phyloP scores from a whole-genome alignment of 2,113 vertebrate genomes.

The Brachyhypopomus gauderio region DNA sequence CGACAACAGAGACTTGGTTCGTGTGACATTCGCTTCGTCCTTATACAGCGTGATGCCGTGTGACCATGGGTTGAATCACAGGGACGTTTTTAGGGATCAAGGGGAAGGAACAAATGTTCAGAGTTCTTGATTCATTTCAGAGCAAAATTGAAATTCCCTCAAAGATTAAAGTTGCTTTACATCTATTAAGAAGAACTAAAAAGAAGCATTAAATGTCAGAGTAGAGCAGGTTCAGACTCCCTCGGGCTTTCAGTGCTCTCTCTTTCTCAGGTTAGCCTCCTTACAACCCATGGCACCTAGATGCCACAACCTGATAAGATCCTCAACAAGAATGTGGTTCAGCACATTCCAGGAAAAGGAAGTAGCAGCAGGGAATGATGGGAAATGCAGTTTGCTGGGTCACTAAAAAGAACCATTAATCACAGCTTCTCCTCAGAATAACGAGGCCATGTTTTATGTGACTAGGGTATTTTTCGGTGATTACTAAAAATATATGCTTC shows the following conservation, averaged over 20 bases:
- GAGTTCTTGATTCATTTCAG: neutral
- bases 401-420: neutral
- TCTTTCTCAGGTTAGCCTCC: neutral
- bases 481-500: neutral
- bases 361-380: neutral
- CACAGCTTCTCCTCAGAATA: neutral
- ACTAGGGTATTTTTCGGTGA: neutral
- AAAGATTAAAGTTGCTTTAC: neutral
- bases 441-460: no score
- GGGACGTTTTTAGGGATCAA: neutral
- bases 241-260: neutral
- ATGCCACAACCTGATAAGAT: neutral
- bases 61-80: neutral
- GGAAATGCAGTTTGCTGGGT: slow-evolving; percentile 19
- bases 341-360: slow-evolving; percentile 5
- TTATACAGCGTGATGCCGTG: neutral
- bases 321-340: neutral
- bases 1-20: slow-evolving; percentile 1
- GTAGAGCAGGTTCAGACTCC: neutral
- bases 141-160: neutral
- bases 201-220: neutral
- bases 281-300: neutral
- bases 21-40: slow-evolving; percentile 4
- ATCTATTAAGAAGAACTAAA: neutral
- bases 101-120: neutral